Conservation (phyloP, 2,113 vertebrate genomes). For the Struthio camelus region DNA sequence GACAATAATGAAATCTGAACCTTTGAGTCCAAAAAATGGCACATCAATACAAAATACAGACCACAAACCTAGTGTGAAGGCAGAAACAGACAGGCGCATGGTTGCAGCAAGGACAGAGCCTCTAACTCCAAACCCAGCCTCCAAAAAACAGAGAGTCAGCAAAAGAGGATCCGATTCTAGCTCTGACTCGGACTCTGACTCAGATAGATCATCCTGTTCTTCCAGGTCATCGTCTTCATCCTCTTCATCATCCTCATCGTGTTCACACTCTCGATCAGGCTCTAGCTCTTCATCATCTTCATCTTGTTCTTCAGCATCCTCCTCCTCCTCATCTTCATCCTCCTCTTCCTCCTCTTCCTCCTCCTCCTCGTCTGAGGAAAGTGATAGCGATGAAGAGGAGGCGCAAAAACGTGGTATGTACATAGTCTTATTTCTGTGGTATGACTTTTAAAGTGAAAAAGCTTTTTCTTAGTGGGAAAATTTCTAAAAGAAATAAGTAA, state of each 20-base stretch:
- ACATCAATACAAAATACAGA: conserved; percentile 77
- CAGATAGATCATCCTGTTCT: conserved; percentile 90
- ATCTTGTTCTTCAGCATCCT: conserved; percentile 82
- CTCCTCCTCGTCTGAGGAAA: conserved; percentile 93
- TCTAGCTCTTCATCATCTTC: conserved; percentile 85
- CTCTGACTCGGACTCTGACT: conserved; percentile 91
- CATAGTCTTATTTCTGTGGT: conserved; percentile 45
- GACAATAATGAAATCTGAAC: conserved; percentile 75
- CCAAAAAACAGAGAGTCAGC: conserved; percentile 86
- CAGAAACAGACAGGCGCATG: conserved; percentile 83
- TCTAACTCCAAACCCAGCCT: conserved; percentile 89
- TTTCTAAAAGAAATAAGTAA: background rate
- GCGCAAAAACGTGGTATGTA: conserved; percentile 79
- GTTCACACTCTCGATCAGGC: conserved; percentile 91
- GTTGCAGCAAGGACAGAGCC: conserved; percentile 95
- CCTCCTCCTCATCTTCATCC: conserved; percentile 78
- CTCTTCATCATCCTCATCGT: conserved; percentile 90
- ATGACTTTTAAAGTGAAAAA: background rate
- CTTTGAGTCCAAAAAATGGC: conserved; percentile 79
- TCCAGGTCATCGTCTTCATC: conserved; percentile 93
- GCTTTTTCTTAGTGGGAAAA: background rate
- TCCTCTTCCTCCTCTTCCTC: conserved; percentile 92
- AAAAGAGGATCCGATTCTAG: conserved; percentile 84
- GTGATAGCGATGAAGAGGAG: conserved; percentile 88
- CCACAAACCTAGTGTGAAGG: conserved; percentile 78